Conservation (phyloP, 2,113 vertebrate genomes). For the Pithys albifrons region DNA sequence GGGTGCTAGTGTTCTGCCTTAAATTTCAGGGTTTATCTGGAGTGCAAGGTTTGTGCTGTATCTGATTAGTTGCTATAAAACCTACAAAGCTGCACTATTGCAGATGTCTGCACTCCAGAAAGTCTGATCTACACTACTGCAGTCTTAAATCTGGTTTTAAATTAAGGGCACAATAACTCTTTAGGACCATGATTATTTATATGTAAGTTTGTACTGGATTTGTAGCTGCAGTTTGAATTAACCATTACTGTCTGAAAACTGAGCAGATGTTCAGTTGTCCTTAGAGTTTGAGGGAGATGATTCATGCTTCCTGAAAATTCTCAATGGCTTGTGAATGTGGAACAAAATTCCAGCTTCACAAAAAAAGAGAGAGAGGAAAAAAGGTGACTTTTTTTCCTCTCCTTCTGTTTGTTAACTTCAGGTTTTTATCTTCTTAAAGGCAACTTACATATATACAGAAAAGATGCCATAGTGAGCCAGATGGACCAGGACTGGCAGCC, state of each 20-base stretch:
- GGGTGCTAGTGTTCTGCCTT: not conserved
- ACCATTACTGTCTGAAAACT: not conserved
- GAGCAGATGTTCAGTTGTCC: not conserved
- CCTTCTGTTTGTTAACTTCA: not conserved
- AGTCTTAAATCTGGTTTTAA: not conserved
- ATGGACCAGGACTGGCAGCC: conserved; percentile 84
- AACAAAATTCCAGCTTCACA: not conserved
- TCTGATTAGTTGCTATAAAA: not conserved
- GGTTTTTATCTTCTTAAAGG: conserved; percentile 71
- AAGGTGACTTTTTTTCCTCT: not conserved
- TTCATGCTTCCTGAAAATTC: not conserved
- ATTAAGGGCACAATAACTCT: not conserved
- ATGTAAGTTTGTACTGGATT: not conserved
- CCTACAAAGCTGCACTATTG: not conserved
- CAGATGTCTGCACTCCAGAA: not conserved
- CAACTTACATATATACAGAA: conserved; percentile 84
- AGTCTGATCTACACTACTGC: not conserved
- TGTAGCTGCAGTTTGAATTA: not conserved
- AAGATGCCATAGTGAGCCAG: conserved; percentile 79
- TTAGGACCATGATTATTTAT: not conserved
- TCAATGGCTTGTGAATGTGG: not conserved
- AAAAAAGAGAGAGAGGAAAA: not conserved
- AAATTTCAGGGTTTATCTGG: not conserved
- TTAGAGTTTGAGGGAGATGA: not conserved
- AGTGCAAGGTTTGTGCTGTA: not conserved